Percentiles rank a stretch among this genome's conserved stretches.
These are phyloP conservation scores for Hydrochoerus hydrochaeris DNA, from an alignment of 2,113 vertebrate species.

Conservation along the genomic window DNA sequence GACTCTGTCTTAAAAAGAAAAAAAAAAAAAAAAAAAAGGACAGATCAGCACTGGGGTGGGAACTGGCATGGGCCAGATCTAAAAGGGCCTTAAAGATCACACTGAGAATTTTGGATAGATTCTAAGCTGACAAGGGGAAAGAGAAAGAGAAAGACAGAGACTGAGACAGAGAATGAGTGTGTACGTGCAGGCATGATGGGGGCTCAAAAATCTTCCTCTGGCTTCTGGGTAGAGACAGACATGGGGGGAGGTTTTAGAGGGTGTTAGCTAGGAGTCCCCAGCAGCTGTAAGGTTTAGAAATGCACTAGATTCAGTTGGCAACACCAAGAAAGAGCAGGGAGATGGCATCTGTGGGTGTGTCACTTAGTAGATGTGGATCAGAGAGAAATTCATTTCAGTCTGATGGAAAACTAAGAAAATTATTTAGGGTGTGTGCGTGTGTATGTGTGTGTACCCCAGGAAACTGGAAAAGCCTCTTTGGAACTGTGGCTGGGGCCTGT, in stretches of 20 bases:
- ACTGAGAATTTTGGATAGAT: background rate
- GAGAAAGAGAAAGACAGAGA: no score
- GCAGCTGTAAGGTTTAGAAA: background rate
- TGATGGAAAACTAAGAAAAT: conserved; percentile 38
- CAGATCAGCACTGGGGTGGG: background rate
- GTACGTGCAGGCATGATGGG: background rate
- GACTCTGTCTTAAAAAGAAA: no score
- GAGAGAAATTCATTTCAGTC: conserved; percentile 29
- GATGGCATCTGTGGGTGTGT: background rate
- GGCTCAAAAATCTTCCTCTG: conserved; percentile 40
- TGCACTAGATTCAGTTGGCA: background rate
- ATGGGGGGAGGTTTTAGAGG: background rate
- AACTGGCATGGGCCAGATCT: background rate
- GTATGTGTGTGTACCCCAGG: background rate
- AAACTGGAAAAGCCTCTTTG: background rate
- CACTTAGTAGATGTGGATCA: background rate
- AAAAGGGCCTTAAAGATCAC: background rate
- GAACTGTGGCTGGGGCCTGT: background rate
- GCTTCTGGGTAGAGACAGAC: conserved; percentile 14
- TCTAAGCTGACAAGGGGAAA: background rate
- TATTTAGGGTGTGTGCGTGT: background rate
- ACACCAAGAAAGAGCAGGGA: background rate
- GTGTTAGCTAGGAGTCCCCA: background rate
- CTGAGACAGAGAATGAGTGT: no score
- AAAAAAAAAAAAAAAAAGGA: no score